Percentiles rank a stretch among this genome's conserved stretches.
phyloP scores from a whole-genome alignment of 2,888 invertebrate genomes.

The Creontiades dilutus region DNA sequence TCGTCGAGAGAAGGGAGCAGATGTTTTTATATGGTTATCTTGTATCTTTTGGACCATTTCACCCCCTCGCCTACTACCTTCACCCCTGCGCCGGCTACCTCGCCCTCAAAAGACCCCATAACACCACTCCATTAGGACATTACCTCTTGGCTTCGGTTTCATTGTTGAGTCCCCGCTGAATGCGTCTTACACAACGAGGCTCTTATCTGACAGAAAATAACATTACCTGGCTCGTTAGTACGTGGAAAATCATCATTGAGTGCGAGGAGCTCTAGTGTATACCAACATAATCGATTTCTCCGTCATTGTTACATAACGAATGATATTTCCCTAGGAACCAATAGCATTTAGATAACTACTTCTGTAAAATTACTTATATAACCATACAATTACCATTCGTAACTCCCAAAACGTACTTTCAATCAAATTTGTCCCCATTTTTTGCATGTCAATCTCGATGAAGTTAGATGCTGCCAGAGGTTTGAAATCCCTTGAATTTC shows the following conservation, averaged over 20 bases:
- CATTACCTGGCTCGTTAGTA: constrained; percentile 9
- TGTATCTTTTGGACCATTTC: constrained; percentile 68
- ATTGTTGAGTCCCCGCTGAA: constrained; percentile 16
- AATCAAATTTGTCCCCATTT: no score
- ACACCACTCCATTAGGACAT: constrained; percentile 57
- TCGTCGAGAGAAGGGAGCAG: constrained; percentile 52
- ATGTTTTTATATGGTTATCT: constrained; percentile 71
- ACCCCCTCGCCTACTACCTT: background rate
- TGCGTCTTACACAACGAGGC: constrained; percentile 17
- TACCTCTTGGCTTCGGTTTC: constrained; percentile 56
- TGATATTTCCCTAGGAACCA: no score
- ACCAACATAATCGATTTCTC: no score
- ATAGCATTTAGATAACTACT: no score
- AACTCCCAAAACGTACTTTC: no score
- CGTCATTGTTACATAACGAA: no score
- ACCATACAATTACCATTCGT: no score
- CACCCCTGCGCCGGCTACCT: constrained; percentile 49
- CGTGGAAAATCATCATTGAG: background rate
- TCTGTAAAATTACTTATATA: no score
- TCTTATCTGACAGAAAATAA: constrained; percentile 22
- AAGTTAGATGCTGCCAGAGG: no score
- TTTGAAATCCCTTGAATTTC: no score
- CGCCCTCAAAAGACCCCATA: constrained; percentile 54
- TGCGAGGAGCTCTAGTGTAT: background rate
- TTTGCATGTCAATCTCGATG: no score